These are phyloP conservation scores for Caiman crocodilus DNA, from an alignment of 2,797 vertebrate species.

Conservation along the genomic window DNA sequence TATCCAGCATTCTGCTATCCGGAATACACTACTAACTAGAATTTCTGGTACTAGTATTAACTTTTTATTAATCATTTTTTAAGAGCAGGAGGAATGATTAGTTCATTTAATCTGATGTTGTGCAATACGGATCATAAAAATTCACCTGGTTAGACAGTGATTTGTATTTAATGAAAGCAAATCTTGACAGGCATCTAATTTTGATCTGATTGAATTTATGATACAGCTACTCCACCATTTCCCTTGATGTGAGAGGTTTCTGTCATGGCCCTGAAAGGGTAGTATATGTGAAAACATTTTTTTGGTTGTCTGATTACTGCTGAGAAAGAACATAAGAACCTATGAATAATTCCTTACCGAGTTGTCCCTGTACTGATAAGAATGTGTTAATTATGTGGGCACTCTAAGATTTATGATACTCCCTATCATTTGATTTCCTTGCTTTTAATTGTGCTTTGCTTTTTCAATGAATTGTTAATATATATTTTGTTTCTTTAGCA, in stretches of 20 bases:
- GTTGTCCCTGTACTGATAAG: neutral
- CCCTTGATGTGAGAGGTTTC: accelerated
- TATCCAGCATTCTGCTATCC: too few species aligned
- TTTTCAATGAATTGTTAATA: neutral
- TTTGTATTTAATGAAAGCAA: neutral
- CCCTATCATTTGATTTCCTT: neutral
- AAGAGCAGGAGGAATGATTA: neutral
- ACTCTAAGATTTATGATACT: neutral
- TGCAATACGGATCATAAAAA: neutral
- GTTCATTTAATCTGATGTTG: neutral
- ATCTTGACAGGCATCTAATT: neutral
- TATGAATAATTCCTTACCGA: neutral
- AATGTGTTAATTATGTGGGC: neutral
- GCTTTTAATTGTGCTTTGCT: neutral
- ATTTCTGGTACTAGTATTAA: neutral
- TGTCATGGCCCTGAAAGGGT: neutral
- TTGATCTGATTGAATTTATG: neutral
- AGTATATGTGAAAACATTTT: neutral
- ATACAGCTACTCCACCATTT: neutral
- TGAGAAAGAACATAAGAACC: neutral
- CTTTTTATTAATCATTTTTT: neutral
- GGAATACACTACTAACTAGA: too few species aligned
- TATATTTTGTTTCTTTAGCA: neutral
- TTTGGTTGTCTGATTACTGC: neutral
- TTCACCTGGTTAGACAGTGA: neutral